Evolutionary conservation across 2,113 vertebrate species (phyloP).

Genomic region (Ceratotherium simum): DNA sequence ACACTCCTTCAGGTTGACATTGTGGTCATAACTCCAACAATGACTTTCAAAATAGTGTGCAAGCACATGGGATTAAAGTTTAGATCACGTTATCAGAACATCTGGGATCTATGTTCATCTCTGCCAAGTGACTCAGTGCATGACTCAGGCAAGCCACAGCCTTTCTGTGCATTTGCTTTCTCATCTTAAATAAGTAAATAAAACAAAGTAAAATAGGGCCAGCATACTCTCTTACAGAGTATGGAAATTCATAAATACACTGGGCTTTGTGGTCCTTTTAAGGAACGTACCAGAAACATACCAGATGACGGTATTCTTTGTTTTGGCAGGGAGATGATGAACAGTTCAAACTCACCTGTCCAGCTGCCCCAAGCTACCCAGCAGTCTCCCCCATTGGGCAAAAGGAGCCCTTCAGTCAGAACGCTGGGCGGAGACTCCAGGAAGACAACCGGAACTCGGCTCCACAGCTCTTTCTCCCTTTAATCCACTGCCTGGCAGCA

Average conservation of each 20-base stretch:
- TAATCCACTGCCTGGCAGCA: background rate
- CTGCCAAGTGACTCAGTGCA: slow-evolving; percentile 46
- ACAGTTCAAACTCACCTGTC: slow-evolving; percentile 57
- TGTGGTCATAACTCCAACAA: background rate
- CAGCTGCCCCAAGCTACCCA: slow-evolving; percentile 17
- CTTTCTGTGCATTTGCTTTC: slow-evolving; percentile 5
- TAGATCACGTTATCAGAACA: background rate
- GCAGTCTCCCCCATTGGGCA: background rate
- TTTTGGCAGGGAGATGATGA: background rate
- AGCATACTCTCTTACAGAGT: background rate
- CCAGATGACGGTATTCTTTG: background rate
- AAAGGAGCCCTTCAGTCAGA: background rate
- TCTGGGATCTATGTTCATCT: background rate
- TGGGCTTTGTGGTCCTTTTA: background rate
- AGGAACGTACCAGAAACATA: background rate
- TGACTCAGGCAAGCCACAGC: background rate
- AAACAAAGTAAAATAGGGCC: background rate
- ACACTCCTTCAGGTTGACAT: background rate
- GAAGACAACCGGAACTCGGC: background rate
- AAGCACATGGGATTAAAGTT: background rate
- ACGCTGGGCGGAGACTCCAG: background rate
- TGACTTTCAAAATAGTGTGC: background rate
- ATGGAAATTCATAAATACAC: background rate
- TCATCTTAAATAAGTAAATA: slow-evolving; percentile 11
- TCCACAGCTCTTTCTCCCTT: background rate